Percentiles rank a stretch among this genome's conserved stretches.
phyloP scores from a whole-genome alignment of 2,113 vertebrate species.

The Lucifuga dentata region DNA sequence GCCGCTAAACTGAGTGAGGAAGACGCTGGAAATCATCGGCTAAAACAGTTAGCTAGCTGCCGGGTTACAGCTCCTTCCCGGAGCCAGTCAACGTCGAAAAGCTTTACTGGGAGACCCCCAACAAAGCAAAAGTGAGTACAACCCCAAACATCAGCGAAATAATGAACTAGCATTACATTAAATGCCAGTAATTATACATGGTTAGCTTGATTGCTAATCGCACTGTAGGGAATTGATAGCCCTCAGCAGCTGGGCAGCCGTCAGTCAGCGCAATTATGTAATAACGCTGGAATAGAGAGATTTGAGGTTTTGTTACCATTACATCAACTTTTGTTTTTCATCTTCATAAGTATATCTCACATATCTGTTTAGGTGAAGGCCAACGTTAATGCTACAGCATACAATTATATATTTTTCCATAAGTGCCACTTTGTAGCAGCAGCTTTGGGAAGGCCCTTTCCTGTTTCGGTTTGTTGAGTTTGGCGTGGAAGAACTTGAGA shows the following conservation, averaged over 20 bases:
- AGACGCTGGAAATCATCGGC: background rate
- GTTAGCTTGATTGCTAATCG: constrained; percentile 49
- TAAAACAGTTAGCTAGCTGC: constrained; percentile 38
- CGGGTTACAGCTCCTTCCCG: background rate
- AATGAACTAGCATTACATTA: too few relatives aligned
- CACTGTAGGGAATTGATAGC: constrained; percentile 6
- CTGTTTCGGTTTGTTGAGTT: too few relatives aligned
- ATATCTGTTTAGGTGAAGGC: too few relatives aligned
- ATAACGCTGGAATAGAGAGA: constrained; percentile 27
- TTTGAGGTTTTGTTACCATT: background rate
- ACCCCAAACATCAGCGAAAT: background rate
- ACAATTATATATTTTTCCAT: too few relatives aligned
- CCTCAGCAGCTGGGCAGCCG: constrained; percentile 28
- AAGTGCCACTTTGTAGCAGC: too few relatives aligned
- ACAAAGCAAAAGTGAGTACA: constrained; percentile 45
- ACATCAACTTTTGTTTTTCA: too few relatives aligned
- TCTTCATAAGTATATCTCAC: background rate
- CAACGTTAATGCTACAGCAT: too few relatives aligned
- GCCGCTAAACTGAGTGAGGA: background rate
- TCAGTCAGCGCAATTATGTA: constrained; percentile 63
- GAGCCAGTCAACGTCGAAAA: background rate
- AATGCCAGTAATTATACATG: background rate
- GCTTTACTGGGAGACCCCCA: background rate
- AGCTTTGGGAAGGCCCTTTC: too few relatives aligned
- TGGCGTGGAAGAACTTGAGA: too few relatives aligned